Conservation (phyloP, 1,140 invertebrate species). For the Rhopalosiphum maidis region DNA sequence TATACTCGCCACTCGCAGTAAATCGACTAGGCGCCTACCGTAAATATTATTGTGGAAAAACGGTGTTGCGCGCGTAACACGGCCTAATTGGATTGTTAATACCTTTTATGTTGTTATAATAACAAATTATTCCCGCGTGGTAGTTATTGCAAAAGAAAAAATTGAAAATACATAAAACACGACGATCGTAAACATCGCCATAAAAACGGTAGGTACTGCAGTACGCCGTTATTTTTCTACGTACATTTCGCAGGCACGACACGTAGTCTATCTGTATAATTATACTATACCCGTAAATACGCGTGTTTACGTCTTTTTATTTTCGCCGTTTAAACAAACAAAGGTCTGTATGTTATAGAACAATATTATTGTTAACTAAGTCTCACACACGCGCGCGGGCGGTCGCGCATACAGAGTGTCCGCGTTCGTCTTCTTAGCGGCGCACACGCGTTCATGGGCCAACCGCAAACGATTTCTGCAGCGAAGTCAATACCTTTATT, state of each 20-base stretch:
- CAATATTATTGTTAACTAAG: neutral
- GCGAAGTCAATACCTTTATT: too few species aligned
- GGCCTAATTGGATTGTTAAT: neutral
- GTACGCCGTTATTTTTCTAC: neutral
- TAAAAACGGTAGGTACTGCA: neutral
- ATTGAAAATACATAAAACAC: too few species aligned
- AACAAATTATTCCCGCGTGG: neutral
- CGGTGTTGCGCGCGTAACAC: neutral
- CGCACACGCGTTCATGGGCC: too few species aligned
- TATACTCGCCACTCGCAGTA: too few species aligned
- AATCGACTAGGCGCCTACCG: neutral
- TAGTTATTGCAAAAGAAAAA: neutral
- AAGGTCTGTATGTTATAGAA: neutral
- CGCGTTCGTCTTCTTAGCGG: too few species aligned
- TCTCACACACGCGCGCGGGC: neutral
- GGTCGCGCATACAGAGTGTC: neutral
- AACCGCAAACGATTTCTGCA: too few species aligned
- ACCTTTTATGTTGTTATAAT: too few species aligned
- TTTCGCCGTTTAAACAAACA: neutral
- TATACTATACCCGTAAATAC: too few species aligned
- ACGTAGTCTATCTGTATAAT: too few species aligned
- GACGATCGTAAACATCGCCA: neutral
- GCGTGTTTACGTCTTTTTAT: neutral
- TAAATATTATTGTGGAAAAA: conserved; percentile 13
- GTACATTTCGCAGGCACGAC: neutral